Base-by-base conservation (phyloP, 2,113 vertebrate genomes). In the Sinosuthora webbiana region DNA sequence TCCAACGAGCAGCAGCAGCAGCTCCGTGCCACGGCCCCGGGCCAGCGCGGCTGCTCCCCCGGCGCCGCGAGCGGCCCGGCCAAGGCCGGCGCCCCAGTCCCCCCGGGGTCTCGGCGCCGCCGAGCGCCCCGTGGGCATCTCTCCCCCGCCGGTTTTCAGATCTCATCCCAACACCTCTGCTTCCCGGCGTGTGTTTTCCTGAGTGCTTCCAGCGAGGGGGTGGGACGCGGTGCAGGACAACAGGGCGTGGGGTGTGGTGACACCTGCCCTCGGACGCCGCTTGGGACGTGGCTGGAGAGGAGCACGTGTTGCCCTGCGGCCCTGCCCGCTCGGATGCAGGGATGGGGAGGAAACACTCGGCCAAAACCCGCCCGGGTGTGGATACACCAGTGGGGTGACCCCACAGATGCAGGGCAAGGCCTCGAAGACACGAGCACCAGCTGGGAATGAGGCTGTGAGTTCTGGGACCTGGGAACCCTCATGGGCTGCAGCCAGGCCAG, bases 361-460 rank as follows among this genome's bases (percentile, higher is more conserved):
- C 28, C 57, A 18, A 56, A 88, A 42, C 35, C 27, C 0, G 1
- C 20, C 22, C 0, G 1, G 67, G 18, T 33, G 68, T 0, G 12
- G 53, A 37, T 3, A 15, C 35, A 6, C 4, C 1, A 0, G 0
- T 7, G 39, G 62, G 62, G 62, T 2, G 57, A 83, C 41, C 35
- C 47, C 39, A 6, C 3, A 3, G 52, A 4, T 1, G 35, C 8
- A 13, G 39, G 8, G 28, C 11, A 7, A 93, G 77, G 84, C 81
- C 68, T 56, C 1, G 0, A 22, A 4, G 64, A 9, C 28, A 15
- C 0, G 0, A 59, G 9, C 3, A 10, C 44, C 2, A 0, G 49
- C 2, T 9, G 57, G 82, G 11, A 17, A 19, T 1, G 12, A n/a
- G 17, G 49, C 11, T 5, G 33, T 1, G 2, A 59, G 10, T 7